phyloP scores from a whole-genome alignment of 1,140 invertebrate genomes.

The Drosophila chauvacae region DNA sequence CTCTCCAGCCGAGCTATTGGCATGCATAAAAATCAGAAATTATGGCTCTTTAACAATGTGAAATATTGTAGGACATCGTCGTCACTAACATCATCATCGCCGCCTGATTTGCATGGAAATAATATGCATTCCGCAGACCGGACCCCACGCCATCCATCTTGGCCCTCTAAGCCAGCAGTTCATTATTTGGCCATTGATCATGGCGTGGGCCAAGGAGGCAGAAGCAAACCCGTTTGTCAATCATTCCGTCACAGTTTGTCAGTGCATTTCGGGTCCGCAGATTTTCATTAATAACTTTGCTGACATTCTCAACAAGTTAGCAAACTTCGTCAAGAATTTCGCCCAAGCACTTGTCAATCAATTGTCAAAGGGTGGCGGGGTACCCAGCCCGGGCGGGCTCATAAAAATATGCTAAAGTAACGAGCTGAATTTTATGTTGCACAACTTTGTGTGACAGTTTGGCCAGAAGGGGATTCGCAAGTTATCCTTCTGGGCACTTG shows the following conservation, averaged over 20 bases:
- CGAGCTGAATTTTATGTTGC: slow-evolving; percentile 18
- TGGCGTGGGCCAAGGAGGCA: not conserved
- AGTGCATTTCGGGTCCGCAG: slow-evolving; percentile 37
- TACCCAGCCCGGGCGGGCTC: not conserved
- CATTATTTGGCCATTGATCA: slow-evolving; percentile 49
- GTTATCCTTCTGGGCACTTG: slow-evolving; percentile 45
- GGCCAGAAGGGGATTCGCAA: slow-evolving; percentile 10
- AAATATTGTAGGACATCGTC: slow-evolving; percentile 43
- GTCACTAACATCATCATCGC: slow-evolving; percentile 32
- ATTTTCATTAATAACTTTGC: slow-evolving; percentile 66
- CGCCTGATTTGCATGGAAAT: slow-evolving; percentile 60
- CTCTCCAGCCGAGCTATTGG: slow-evolving; percentile 34
- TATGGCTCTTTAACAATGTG: slow-evolving; percentile 57
- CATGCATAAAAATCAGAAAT: slow-evolving; percentile 64
- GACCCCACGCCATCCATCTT: slow-evolving; percentile 36
- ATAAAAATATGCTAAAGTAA: slow-evolving; percentile 38
- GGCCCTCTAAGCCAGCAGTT: slow-evolving; percentile 29
- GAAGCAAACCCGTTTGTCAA: slow-evolving; percentile 28
- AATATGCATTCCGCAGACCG: slow-evolving; percentile 34
- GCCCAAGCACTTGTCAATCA: slow-evolving; percentile 56
- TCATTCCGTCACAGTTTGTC: slow-evolving; percentile 39
- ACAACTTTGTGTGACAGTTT: slow-evolving; percentile 48
- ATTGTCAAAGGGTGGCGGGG: slow-evolving; percentile 26
- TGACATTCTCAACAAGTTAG: slow-evolving; percentile 40
- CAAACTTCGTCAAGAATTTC: slow-evolving; percentile 31